Evolutionary conservation across 2,888 invertebrate species (phyloP), one percentile per base, ranked within the genome.

Genomic region (Dryadula phaetusa): DNA sequence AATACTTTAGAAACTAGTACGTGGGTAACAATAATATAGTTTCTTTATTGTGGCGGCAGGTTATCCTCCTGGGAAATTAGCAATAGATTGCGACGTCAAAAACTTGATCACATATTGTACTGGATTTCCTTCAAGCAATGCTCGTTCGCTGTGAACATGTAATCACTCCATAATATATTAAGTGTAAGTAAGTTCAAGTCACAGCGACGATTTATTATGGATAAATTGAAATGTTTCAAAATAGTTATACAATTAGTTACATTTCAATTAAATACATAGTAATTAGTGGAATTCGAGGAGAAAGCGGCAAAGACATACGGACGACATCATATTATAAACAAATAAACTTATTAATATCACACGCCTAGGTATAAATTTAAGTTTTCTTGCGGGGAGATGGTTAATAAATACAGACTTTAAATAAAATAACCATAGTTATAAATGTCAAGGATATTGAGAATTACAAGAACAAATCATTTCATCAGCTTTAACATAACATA

Each of bases 1-100:
- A 67, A 64, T 72, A 62, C 67, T 73, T 69, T 70, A 70, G 64
- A 67, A 69, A 63, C 62, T 62, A 60, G 58, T 66, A 67, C 61
- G 44, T 63, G 53, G 70, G 77, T 84, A 86, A 87, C 85, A 86
- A 86, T 87, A 85, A 87, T 86, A 84, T 84, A 87, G 86, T 87
- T 88, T 86, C 87, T 89, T 88, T 86, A 88, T 87, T 87, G 86
- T 84, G 83, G 83, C 79, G 80, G 82, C 83, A 87, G 87, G 88
- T 87, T 77, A 82, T 75, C 79, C 91, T 83, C 91, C 2, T 49
- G 90, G 91, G 91, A 90, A 91, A 91, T 91, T 90, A 90, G 83
- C 83, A 81, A 84, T 84, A 88, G 82, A 90, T 89, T 88, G 88
- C 85, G 84, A 86, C 86, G 84, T 90, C 88, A 88, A 87, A 87